phyloP scores from a whole-genome alignment of 2,113 vertebrate species.

The Entomyzon cyanotis region DNA sequence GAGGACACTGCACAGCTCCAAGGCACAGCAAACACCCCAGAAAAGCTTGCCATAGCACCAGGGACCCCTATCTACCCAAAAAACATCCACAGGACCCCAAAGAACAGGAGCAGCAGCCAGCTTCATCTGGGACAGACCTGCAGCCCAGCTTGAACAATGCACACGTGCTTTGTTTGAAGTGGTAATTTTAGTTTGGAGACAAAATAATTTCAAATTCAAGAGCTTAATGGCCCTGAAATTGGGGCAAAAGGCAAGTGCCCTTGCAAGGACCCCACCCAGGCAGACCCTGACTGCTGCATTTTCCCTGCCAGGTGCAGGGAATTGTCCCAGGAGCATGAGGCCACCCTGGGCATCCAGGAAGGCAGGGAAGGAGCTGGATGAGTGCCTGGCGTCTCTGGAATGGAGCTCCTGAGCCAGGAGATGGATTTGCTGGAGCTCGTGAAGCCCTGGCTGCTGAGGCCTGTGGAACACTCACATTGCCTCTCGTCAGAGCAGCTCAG shows the following conservation, averaged over 20 bases:
- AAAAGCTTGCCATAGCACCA: not conserved
- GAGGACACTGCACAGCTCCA: not conserved
- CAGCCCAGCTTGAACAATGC: not conserved
- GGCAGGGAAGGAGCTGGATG: not conserved
- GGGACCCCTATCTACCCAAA: not conserved
- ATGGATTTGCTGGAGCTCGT: not conserved
- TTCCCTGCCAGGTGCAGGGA: fast-evolving
- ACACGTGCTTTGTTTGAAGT: fast-evolving
- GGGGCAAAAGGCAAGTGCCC: not conserved
- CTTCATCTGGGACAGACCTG: not conserved
- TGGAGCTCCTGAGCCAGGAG: not conserved
- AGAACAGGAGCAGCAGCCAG: not conserved
- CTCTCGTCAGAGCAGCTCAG: not conserved
- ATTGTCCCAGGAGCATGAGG: not conserved
- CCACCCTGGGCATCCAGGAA: not conserved
- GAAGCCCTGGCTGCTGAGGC: not conserved
- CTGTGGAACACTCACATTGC: not conserved
- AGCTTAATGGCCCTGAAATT: not conserved
- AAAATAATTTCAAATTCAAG: not conserved
- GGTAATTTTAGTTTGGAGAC: not conserved
- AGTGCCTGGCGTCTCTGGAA: not conserved
- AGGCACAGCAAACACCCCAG: not conserved
- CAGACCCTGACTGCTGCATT: fast-evolving
- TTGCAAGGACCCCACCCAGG: fast-evolving
- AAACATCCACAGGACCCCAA: not conserved